Evolutionary conservation across 1,140 invertebrate species (phyloP).

Genomic region (Drosophila aff.): DNA sequence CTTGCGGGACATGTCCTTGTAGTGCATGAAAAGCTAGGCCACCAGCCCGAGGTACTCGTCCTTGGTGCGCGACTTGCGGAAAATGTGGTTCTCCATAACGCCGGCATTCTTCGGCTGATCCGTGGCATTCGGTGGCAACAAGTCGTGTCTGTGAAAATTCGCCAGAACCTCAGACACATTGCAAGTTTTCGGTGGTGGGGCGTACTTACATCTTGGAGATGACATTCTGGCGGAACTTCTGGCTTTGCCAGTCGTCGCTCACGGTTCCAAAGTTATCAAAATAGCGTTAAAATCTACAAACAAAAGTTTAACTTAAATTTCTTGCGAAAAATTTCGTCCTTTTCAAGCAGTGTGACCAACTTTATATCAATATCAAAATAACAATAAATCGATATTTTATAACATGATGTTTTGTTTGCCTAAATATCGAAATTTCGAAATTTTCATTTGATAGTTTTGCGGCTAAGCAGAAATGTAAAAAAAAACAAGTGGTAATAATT

Average conservation of each 20-base stretch:
- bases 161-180: background rate
- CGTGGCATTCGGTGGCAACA: slow-evolving; percentile 92
- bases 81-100: slow-evolving; percentile 98
- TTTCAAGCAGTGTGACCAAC: background rate
- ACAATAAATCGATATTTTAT: too few species aligned
- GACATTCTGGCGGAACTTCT: slow-evolving; percentile 90
- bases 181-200: slow-evolving; percentile 43
- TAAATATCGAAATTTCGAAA: too few species aligned
- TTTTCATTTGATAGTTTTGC: too few species aligned
- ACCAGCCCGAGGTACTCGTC: slow-evolving; percentile 96
- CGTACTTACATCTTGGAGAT: slow-evolving; percentile 91
- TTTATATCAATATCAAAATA: too few species aligned
- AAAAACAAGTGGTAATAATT: too few species aligned
- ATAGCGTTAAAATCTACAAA: background rate
- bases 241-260: slow-evolving; percentile 88
- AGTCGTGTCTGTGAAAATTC: slow-evolving; percentile 91
- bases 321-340: background rate
- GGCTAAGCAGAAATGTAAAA: too few species aligned
- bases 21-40: slow-evolving; percentile 95
- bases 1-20: slow-evolving; percentile 85
- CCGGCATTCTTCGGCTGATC: slow-evolving; percentile 92
- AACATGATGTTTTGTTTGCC: too few species aligned
- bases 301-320: background rate
- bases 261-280: slow-evolving; percentile 20
- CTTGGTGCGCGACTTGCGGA: slow-evolving; percentile 93